Evolutionary conservation across 1,140 invertebrate species (phyloP).

Genomic region (Drosophila mojavensis): DNA sequence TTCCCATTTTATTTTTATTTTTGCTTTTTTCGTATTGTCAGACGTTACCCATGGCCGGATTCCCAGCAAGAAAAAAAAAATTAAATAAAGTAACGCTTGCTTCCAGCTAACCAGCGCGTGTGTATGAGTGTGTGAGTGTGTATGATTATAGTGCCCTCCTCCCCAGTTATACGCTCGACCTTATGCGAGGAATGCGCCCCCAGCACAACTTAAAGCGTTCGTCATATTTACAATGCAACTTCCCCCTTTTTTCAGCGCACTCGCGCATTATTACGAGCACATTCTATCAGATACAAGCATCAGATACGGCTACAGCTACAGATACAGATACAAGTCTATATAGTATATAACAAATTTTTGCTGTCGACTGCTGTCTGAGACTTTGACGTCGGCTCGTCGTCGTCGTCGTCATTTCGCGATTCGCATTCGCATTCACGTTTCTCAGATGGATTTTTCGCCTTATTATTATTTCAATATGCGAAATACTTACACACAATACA

Average conservation of each 20-base stretch:
- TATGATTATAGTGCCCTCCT: conserved; percentile 30
- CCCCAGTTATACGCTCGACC: conserved; percentile 63
- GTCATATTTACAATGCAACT: conserved; percentile 60
- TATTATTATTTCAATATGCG: conserved; percentile 78
- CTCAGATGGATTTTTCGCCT: conserved; percentile 74
- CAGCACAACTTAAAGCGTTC: conserved; percentile 50
- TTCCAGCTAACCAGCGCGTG: conserved; percentile 29
- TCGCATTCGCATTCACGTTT: conserved; percentile 76
- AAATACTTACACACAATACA: conserved; percentile 35
- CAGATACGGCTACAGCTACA: conserved; percentile 18
- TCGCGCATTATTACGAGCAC: conserved; percentile 61
- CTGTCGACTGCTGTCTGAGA: conserved; percentile 59
- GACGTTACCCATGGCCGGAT: conserved; percentile 43
- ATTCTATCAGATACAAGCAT: conserved; percentile 65
- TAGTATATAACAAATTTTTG: conserved; percentile 56
- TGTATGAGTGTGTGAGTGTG: conserved; percentile 7
- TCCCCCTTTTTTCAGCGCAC: conserved; percentile 43
- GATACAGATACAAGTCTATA: conserved; percentile 35
- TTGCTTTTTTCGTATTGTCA: conserved; percentile 8
- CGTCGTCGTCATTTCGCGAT: conserved; percentile 47
- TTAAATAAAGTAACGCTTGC: conserved; percentile 23
- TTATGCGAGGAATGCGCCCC: conserved; percentile 72
- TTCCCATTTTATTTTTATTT: conserved; percentile 10
- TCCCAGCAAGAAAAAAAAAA: conserved; percentile 27
- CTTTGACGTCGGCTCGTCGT: conserved; percentile 61